Evolutionary conservation across 2,797 vertebrate genomes (phyloP).

Genomic region (Staurois parvus): DNA sequence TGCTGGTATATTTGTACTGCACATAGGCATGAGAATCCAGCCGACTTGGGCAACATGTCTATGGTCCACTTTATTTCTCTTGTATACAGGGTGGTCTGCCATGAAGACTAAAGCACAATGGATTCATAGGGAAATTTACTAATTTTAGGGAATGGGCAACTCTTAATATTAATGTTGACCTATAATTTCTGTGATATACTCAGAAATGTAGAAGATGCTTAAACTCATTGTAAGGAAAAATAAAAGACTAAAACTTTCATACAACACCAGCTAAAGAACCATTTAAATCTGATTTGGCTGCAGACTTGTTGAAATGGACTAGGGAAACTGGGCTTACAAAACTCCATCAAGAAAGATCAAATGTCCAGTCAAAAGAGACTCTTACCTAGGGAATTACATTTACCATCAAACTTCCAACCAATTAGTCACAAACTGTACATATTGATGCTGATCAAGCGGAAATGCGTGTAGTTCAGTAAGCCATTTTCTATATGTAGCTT

Average conservation of each 20-base stretch:
- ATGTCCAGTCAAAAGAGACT: background rate
- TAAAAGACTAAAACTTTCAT: background rate
- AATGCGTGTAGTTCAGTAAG: slow-evolving; percentile 1
- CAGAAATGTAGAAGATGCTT: background rate
- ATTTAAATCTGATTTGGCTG: background rate
- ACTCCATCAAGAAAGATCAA: background rate
- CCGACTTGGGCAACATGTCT: background rate
- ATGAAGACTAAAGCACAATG: background rate
- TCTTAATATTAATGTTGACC: background rate
- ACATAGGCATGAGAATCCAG: too few species aligned
- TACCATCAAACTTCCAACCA: background rate
- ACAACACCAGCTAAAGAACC: background rate
- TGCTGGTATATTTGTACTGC: background rate
- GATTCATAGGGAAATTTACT: background rate
- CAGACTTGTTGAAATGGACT: background rate
- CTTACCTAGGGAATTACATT: background rate
- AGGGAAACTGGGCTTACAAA: background rate
- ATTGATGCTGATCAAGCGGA: background rate
- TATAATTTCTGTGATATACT: background rate
- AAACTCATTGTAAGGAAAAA: background rate
- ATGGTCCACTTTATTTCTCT: background rate
- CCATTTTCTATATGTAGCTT: slow-evolving; percentile 6
- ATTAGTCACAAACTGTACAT: background rate
- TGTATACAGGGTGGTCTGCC: background rate
- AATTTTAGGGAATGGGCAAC: background rate